Base-by-base conservation (phyloP, 1,140 invertebrate species). In the Laodelphax striatellus region DNA sequence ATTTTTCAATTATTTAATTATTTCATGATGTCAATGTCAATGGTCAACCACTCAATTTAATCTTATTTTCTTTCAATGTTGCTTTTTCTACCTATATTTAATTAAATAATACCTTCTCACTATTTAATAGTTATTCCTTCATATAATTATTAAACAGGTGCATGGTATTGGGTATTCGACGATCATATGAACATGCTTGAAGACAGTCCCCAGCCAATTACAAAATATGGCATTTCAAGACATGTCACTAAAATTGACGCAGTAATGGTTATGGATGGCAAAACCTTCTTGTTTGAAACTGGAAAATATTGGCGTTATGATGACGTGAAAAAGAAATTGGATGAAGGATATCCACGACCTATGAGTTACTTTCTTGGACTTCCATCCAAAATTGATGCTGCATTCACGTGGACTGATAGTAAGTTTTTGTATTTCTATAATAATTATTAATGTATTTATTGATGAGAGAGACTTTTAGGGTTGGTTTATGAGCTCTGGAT, bases 291-390 rank as follows among this genome's bases (percentile, higher is more conserved):
- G 38, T 79, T 78, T 65, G 76, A 72, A 75, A 76, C 61, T 60
- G 60, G 41, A 28, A 50, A 38, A 50, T 88, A 85, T 72, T 88
- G 85, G 82, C 73, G 84, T 55, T 87, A 79, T 64, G 80, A 88
- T 67, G 84, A 86, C 66, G 71, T 61, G 10, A 71, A 70, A 0
- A 67, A 67, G 52, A 69, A 64, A 16, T 78, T 87, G 72, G 84
- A 88, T 69, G 67, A 66, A 0, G 80, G 79, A 6, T 88, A 88
- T 71, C 86, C 86, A 0, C 79, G 80, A 63, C 73, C 76, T 44
- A 85, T 86, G 71, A 72, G 76, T 17, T 77, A 81, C 54, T 90
- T 87, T 85, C 75, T 78, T 65, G 78, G 82, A 4, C 75, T 87
- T 17, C 83, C 83, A 1, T 70, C 72, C 10, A 70, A 80, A 62